These are phyloP conservation scores for Eptatretus burgeri DNA, from an alignment of 2,113 vertebrate genomes.

Conservation along the genomic window DNA sequence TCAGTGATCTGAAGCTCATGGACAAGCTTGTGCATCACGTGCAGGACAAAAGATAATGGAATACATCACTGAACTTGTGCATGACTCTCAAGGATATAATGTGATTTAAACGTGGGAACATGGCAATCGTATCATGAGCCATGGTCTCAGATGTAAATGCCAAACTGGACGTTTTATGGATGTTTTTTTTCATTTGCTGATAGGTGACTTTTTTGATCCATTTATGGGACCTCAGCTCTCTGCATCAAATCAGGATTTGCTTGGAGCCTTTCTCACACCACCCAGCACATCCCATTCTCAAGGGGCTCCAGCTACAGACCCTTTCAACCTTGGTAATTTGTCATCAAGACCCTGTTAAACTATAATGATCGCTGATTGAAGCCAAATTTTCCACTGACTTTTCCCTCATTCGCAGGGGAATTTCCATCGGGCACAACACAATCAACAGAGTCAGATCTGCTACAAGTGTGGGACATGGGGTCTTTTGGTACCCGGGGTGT, in stretches of 20 bases:
- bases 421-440: constrained; percentile 37
- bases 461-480: constrained; percentile 35
- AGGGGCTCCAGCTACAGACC: constrained; percentile 22
- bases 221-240: constrained; percentile 37
- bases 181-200: background rate
- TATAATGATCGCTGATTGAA: background rate
- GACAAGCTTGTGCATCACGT: too few relatives aligned
- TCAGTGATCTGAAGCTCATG: too few relatives aligned
- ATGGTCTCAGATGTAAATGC: too few relatives aligned
- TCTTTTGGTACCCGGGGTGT: background rate
- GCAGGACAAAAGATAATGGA: too few relatives aligned
- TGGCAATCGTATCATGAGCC: too few relatives aligned
- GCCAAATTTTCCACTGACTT: constrained; percentile 10
- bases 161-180: too few relatives aligned
- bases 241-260: constrained; percentile 47
- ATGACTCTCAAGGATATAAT: too few relatives aligned
- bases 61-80: too few relatives aligned
- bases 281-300: constrained; percentile 49
- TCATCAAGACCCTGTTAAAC: constrained; percentile 7
- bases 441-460: constrained; percentile 56
- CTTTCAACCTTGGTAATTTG: constrained; percentile 35
- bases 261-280: constrained; percentile 49
- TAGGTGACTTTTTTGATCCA: constrained; percentile 32
- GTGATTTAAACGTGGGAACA: too few relatives aligned
- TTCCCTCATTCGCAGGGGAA: constrained; percentile 17